These are phyloP conservation scores for Synanthedon andrenaeformis DNA, from an alignment of 2,888 invertebrate genomes.

Conservation along the genomic window DNA sequence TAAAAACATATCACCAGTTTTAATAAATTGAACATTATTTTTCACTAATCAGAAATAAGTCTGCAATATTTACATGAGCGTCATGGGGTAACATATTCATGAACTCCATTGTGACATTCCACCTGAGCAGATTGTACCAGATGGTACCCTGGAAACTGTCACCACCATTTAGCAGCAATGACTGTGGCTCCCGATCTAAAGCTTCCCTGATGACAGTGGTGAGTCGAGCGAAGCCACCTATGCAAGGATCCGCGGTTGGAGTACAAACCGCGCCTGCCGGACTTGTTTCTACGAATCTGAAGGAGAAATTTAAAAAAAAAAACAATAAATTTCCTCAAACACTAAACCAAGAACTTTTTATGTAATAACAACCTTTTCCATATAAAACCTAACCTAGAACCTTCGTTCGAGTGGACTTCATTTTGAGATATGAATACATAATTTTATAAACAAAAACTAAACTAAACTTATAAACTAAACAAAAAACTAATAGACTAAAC, in stretches of 20 bases:
- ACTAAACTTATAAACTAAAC: too few species aligned
- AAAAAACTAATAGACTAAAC: too few species aligned
- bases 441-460: too few species aligned
- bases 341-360: not conserved
- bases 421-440: too few species aligned
- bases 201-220: conserved; percentile 65
- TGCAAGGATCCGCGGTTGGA: conserved; percentile 58
- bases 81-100: conserved; percentile 83
- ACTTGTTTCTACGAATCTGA: conserved; percentile 74
- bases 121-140: conserved; percentile 81
- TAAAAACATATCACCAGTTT: too few species aligned
- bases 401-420: too few species aligned
- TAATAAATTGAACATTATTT: not conserved
- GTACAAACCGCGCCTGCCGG: conserved; percentile 67
- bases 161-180: conserved; percentile 75
- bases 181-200: conserved; percentile 66
- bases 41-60: not conserved
- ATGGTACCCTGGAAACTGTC: conserved; percentile 79
- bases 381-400: too few species aligned
- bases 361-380: not conserved
- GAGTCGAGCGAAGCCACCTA: conserved; percentile 79
- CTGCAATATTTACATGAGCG: conserved; percentile 73
- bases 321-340: too few species aligned
- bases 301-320: not conserved
- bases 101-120: conserved; percentile 82